Evolutionary conservation across 1,140 invertebrate genomes (phyloP).

Genomic region (Tribolium madens): DNA sequence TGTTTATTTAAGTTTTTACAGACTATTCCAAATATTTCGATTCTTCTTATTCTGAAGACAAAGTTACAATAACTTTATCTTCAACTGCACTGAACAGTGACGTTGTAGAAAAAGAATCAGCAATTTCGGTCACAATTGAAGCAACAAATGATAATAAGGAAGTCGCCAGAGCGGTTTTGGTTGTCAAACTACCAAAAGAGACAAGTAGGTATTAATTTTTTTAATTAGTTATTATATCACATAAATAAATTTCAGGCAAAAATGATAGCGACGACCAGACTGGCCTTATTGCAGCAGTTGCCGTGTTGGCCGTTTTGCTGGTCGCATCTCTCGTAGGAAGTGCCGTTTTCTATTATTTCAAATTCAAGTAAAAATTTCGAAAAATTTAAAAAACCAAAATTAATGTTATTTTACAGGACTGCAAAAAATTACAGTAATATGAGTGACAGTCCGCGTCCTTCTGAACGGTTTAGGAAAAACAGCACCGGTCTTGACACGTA

Average conservation of each 20-base stretch:
- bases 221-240: not conserved
- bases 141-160: not conserved
- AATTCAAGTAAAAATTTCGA: constrained; percentile 50
- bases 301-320: constrained; percentile 57
- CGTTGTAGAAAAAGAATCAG: not conserved
- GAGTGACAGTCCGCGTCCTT: not conserved
- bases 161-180: no score
- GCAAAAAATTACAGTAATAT: not conserved
- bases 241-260: constrained; percentile 10
- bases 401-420: not conserved
- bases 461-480: constrained; percentile 1
- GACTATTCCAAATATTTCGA: not conserved
- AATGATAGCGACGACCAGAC: constrained; percentile 43
- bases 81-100: not conserved
- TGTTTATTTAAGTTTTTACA: not conserved
- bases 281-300: constrained; percentile 60
- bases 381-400: not conserved
- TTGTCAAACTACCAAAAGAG: not conserved
- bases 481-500: not conserved
- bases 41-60: not conserved
- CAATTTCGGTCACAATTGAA: not conserved
- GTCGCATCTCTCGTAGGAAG: constrained; percentile 54
- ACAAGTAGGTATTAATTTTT: not conserved
- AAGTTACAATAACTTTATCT: not conserved
- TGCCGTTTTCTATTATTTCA: constrained; percentile 56